Percentiles rank a stretch among this genome's conserved stretches.
Conservation (phyloP, 2,888 invertebrate genomes). For the Hipparchia sbordonii region DNA sequence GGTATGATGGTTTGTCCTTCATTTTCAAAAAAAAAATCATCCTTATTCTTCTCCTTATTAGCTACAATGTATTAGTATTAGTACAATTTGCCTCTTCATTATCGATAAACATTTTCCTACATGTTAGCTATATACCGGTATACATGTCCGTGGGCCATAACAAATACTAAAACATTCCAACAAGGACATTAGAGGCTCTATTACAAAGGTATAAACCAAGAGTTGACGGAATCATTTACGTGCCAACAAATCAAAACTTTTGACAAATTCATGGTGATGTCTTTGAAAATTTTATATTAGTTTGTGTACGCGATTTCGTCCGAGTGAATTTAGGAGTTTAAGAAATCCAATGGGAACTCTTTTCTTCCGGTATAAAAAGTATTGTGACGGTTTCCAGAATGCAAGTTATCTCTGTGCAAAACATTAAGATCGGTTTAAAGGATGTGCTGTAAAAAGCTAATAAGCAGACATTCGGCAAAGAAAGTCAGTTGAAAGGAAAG, state of each 20-base stretch:
- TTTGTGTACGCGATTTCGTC: no score
- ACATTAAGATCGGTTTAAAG: no score
- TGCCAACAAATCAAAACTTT: background rate
- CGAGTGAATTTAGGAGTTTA: no score
- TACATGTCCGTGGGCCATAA: slow-evolving; percentile 10
- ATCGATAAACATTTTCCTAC: slow-evolving; percentile 18
- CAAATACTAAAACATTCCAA: slow-evolving; percentile 33
- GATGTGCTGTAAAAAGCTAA: no score
- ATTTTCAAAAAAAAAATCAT: background rate
- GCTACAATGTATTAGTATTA: slow-evolving; percentile 2
- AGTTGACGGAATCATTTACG: background rate
- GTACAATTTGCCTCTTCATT: slow-evolving; percentile 24
- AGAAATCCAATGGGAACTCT: no score
- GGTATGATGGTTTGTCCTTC: no score
- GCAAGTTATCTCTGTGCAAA: no score
- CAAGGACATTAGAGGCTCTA: slow-evolving; percentile 36
- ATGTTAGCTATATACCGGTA: background rate
- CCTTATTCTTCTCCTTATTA: background rate
- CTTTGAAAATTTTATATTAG: no score
- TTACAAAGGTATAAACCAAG: slow-evolving; percentile 23
- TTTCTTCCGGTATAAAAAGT: no score
- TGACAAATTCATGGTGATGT: background rate
- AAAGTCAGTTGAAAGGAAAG: no score
- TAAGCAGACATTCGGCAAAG: no score
- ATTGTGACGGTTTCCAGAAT: no score